A percentile compares a stretch with the other conserved stretches of the same genome.
Conservation (phyloP, 1,140 invertebrate species). For the Schmidtea mediterranea region DNA sequence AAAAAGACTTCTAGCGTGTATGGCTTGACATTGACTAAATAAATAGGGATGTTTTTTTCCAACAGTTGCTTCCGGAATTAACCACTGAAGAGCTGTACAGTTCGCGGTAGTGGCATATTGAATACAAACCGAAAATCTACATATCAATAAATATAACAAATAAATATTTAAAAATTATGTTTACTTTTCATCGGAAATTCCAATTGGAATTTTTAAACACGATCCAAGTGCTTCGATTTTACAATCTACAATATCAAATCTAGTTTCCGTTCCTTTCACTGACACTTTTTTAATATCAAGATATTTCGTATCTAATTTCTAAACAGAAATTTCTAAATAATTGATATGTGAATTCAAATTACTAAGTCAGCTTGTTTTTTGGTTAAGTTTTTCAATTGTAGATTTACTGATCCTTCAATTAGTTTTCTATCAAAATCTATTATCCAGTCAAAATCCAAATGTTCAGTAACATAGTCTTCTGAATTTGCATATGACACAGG, state of each 20-base stretch:
- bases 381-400: too few species aligned
- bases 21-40: slow-evolving; percentile 72
- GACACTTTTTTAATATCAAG: background rate
- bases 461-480: too few species aligned
- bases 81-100: slow-evolving; percentile 54
- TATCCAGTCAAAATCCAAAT: too few species aligned
- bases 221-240: background rate
- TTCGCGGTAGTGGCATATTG: slow-evolving; percentile 18
- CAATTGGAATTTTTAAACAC: background rate
- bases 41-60: slow-evolving; percentile 60
- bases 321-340: background rate
- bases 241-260: background rate
- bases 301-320: background rate
- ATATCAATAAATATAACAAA: too few species aligned
- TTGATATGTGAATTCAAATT: too few species aligned
- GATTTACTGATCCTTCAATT: too few species aligned
- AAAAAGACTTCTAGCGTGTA: slow-evolving; percentile 50
- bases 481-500: too few species aligned
- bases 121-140: slow-evolving; percentile 11
- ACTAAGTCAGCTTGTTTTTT: too few species aligned
- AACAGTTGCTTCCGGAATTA: slow-evolving; percentile 52
- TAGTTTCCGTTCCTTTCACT: background rate
- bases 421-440: too few species aligned
- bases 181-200: background rate
- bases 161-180: too few species aligned